These are phyloP conservation scores for Sipha maydis DNA, from an alignment of 2,888 invertebrate genomes.

Conservation along the genomic window DNA sequence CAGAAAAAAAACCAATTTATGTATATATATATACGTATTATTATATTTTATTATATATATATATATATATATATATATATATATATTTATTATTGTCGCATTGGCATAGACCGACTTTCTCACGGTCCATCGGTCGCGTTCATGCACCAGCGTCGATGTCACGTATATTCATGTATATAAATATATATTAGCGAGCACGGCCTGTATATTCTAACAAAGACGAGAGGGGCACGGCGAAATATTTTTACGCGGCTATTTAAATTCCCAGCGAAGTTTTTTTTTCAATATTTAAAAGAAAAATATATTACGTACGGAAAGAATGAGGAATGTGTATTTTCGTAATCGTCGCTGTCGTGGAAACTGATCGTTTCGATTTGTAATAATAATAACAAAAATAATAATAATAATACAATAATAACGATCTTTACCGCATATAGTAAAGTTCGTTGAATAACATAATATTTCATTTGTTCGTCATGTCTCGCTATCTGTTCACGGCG, in stretches of 20 bases:
- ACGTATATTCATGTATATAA: background rate
- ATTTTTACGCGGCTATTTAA: constrained; percentile 44
- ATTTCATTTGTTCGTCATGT: too few species aligned
- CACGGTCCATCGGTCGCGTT: constrained; percentile 46
- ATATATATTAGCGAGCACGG: too few species aligned
- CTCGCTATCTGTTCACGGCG: too few species aligned
- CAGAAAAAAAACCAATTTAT: background rate
- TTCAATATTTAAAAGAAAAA: background rate
- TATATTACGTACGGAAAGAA: background rate
- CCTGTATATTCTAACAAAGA: background rate
- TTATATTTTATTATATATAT: background rate
- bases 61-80: constrained; percentile 6
- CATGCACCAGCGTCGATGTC: constrained; percentile 46
- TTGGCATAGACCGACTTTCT: constrained; percentile 41
- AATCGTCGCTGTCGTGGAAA: background rate
- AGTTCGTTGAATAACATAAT: too few species aligned
- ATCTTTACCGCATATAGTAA: too few species aligned
- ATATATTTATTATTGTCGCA: background rate
- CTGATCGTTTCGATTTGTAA: background rate
- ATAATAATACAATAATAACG: too few species aligned
- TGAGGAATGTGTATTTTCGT: background rate
- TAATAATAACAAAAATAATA: background rate
- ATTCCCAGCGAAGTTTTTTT: constrained; percentile 16
- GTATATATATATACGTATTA: constrained; percentile 6
- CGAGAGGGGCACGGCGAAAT: background rate